phyloP scores from a whole-genome alignment of 2,797 vertebrate genomes.

The Halcyon leucocephala region DNA sequence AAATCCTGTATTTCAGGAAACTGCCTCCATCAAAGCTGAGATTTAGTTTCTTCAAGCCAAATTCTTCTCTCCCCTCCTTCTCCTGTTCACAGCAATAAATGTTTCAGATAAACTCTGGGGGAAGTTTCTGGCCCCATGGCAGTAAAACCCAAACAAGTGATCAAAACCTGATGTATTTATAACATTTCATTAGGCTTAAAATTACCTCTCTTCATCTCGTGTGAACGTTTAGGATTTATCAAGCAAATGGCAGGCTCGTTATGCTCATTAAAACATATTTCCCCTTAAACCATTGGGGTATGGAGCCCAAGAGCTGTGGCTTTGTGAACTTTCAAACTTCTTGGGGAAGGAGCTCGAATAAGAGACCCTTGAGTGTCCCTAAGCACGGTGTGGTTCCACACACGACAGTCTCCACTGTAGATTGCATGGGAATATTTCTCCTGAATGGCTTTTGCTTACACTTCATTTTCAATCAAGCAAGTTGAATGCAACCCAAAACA shows the following conservation, averaged over 20 bases:
- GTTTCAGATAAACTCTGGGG: background rate
- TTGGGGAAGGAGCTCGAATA: background rate
- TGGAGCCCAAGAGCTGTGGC: background rate
- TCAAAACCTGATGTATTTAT: background rate
- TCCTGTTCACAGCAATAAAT: background rate
- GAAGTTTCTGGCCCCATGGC: background rate
- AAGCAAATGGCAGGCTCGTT: background rate
- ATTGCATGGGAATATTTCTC: background rate
- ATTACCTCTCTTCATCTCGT: background rate
- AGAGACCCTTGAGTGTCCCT: background rate
- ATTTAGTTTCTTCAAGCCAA: background rate
- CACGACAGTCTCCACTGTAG: background rate
- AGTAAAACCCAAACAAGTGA: background rate
- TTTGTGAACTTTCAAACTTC: background rate
- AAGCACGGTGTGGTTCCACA: background rate
- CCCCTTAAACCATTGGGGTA: background rate
- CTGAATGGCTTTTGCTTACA: conserved; percentile 72
- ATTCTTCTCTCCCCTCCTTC: background rate
- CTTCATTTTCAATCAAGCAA: conserved; percentile 65
- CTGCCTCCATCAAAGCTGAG: background rate
- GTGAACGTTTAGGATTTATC: background rate
- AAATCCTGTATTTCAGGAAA: background rate
- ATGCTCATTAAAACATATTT: background rate
- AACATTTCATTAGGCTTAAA: background rate
- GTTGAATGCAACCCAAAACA: conserved; percentile 65